Percentiles rank a stretch among this genome's conserved stretches.
These are phyloP conservation scores for Clarias batrachus DNA, from an alignment of 2,113 vertebrate genomes.

Conservation along the genomic window DNA sequence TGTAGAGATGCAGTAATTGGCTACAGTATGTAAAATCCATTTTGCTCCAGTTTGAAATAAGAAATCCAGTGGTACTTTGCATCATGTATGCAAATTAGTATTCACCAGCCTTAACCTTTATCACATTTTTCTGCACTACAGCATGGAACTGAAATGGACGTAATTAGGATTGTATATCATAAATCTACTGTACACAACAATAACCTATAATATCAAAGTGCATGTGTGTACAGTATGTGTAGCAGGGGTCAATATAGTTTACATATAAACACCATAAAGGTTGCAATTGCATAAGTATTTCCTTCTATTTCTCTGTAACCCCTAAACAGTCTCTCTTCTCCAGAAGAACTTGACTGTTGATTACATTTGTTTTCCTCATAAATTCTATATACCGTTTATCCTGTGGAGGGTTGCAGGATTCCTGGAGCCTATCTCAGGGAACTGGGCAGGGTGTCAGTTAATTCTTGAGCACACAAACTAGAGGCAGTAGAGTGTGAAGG, in stretches of 20 bases:
- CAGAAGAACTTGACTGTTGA: background rate
- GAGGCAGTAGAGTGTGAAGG: too few species aligned
- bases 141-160: background rate
- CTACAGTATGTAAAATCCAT: background rate
- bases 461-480: too few species aligned
- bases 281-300: background rate
- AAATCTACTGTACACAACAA: background rate
- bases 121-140: background rate
- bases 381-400: too few species aligned
- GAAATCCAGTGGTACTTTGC: background rate
- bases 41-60: background rate
- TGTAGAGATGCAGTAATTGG: background rate
- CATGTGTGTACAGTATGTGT: background rate
- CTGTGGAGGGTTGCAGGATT: too few species aligned
- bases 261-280: background rate
- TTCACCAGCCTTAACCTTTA: background rate
- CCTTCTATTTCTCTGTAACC: background rate
- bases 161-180: background rate
- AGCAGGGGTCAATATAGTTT: background rate
- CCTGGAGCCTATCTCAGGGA: too few species aligned
- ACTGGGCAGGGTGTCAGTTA: too few species aligned
- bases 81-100: background rate
- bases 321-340: background rate
- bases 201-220: background rate
- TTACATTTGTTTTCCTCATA: too few species aligned